Base-by-base conservation (phyloP, 2,113 vertebrate species). In the Capra hircus region DNA sequence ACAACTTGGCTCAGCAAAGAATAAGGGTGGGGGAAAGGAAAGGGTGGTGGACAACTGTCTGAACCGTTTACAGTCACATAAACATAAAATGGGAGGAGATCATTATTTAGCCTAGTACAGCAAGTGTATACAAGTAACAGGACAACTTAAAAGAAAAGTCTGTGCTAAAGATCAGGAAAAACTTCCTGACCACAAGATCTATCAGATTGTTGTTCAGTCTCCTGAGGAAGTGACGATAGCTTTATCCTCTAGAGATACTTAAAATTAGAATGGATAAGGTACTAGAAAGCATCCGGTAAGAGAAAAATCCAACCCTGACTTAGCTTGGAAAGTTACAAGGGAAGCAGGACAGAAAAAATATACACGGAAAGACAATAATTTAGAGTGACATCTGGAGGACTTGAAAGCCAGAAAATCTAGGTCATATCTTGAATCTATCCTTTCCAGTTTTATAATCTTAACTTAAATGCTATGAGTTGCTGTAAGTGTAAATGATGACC, bases 201-300 rank as follows among this genome's bases (percentile, higher is more conserved):
- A 89, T 83, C 87, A 90, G 62, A 59, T 5, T 92, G 53, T 81
- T 89, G 83, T 92, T 91, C 80, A 95, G 86, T 95, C 97, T 97
- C 71, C 91, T 90, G 52, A 97, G 94, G 93, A 98, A 98, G 59
- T 98, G 95, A 95, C 59, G 64, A 88, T 88, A 97, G 40, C 95
- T 93, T 91, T 96, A 97, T 67, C 88, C 86, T 91, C 91, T 36
- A 85, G 80, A 97, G 96, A 95, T 59, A 92, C 55, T 98, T 96
- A 98, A 97, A 96, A 89, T 96, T 94, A 96, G 59, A 96, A 96
- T 30, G 53, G 27, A 81, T 92, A 87, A 97, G 81, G 77, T 84
- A 91, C 74, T 88, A 91, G 78, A 96, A 95, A 88, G 92, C 43
- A 97, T 91, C 71, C 97, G 89, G 12, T 81, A 94, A 90, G 60